phyloP scores from a whole-genome alignment of 2,797 vertebrate species.

The Gambusia yucatana region DNA sequence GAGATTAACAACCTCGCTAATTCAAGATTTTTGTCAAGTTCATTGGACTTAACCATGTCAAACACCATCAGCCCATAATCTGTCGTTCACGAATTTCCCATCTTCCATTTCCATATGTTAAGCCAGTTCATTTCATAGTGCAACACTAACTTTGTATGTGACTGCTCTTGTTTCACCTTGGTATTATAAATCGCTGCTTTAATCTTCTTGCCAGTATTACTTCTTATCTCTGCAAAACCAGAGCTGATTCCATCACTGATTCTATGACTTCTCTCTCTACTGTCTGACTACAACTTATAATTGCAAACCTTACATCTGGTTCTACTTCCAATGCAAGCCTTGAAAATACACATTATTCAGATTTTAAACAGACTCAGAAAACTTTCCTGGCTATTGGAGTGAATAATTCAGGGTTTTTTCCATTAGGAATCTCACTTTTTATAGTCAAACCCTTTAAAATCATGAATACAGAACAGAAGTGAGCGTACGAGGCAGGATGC shows the following conservation, averaged over 20 bases:
- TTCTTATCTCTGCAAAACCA: background rate
- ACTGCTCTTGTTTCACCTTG: background rate
- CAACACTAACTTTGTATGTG: background rate
- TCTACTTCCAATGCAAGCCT: background rate
- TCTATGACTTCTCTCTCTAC: background rate
- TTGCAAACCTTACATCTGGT: background rate
- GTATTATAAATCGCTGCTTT: background rate
- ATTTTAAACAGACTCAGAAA: background rate
- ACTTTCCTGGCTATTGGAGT: slow-evolving; percentile 2
- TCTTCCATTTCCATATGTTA: background rate
- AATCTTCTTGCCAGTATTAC: background rate
- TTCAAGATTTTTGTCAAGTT: background rate
- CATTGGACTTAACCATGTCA: background rate
- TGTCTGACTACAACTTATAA: background rate
- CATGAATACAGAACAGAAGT: background rate
- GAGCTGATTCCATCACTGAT: background rate
- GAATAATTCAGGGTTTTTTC: background rate
- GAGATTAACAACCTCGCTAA: background rate
- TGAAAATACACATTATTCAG: background rate
- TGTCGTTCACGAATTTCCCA: background rate
- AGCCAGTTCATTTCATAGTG: background rate
- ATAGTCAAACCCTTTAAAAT: background rate
- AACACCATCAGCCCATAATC: background rate
- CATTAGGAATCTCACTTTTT: background rate
- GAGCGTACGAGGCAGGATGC: background rate